Conservation (phyloP, 2,113 vertebrate species). For the Eulemur rufifrons region DNA sequence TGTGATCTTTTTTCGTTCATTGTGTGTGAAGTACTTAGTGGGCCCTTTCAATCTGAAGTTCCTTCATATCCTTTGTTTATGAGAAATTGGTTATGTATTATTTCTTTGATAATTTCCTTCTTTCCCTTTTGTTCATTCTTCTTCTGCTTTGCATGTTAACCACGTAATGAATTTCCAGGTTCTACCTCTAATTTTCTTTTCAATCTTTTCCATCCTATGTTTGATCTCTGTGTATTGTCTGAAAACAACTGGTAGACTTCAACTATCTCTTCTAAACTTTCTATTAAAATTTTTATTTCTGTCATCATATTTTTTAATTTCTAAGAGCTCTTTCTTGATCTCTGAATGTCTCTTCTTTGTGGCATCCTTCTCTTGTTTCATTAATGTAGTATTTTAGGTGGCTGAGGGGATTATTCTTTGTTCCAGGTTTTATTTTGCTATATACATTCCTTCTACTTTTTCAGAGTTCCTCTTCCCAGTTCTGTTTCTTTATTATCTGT, state of each 20-base stretch:
- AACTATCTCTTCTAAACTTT: neutral
- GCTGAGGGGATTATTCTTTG: neutral
- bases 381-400: neutral
- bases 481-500: neutral
- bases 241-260: neutral
- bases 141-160: neutral
- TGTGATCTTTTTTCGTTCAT: neutral
- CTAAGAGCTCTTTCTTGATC: neutral
- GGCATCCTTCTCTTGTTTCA: neutral
- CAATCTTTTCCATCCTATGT: neutral
- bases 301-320: neutral
- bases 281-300: conserved; percentile 21
- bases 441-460: neutral
- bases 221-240: neutral
- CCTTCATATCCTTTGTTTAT: neutral
- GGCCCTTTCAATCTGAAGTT: neutral
- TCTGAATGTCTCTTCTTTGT: neutral
- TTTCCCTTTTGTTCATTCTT: neutral
- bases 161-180: neutral
- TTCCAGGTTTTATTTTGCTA: neutral
- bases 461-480: neutral
- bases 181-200: neutral
- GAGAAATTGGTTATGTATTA: neutral
- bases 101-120: neutral
- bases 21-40: neutral